Conservation (phyloP, 92 coral and sea anemone species). For the Epizoanthus stellaris region DNA sequence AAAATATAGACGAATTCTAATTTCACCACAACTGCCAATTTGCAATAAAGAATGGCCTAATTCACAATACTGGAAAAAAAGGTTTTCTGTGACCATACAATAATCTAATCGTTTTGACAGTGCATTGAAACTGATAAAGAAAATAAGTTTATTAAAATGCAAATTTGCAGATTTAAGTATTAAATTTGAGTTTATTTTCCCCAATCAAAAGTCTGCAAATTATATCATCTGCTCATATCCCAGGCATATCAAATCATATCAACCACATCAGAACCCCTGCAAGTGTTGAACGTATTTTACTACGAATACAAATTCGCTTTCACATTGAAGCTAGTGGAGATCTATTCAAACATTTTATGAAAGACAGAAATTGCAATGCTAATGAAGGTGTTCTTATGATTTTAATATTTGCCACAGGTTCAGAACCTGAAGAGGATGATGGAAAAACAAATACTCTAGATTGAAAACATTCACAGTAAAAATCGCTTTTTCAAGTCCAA, state of each 20-base stretch:
- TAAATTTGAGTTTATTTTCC: not conserved
- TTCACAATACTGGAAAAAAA: not conserved
- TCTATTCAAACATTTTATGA: not conserved
- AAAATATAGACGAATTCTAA: not conserved
- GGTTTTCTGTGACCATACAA: not conserved
- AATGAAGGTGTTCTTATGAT: not conserved
- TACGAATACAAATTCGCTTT: not conserved
- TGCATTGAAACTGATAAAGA: not conserved
- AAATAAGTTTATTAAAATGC: not conserved
- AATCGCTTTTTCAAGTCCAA: not conserved
- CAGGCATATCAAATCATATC: not conserved
- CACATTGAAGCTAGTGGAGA: not conserved
- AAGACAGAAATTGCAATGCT: not conserved
- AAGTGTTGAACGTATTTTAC: not conserved
- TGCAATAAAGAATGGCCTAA: not conserved
- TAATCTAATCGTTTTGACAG: not conserved
- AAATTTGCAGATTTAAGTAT: not conserved
- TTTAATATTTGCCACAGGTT: not conserved
- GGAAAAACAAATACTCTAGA: not conserved
- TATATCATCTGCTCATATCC: not conserved
- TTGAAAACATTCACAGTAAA: not conserved
- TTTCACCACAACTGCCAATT: not conserved
- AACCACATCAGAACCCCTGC: not conserved
- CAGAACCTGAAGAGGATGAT: not conserved
- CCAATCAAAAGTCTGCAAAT: slow-evolving; percentile 11